These are phyloP conservation scores for Castor canadensis DNA, from an alignment of 2,113 vertebrate species.

Conservation along the genomic window DNA sequence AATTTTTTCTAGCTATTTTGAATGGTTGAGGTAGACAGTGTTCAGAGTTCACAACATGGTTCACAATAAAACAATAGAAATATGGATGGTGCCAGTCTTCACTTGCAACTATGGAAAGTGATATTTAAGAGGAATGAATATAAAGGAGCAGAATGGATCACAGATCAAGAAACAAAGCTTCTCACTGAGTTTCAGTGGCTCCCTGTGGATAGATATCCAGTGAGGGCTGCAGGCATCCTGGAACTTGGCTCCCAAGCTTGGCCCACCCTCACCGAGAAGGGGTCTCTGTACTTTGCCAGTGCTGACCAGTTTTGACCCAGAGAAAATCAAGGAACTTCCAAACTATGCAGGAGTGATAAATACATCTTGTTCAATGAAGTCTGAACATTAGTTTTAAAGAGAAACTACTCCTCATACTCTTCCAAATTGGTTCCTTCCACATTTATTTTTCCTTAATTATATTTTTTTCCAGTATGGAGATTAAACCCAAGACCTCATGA, in stretches of 20 bases:
- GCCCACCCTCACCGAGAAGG: background rate
- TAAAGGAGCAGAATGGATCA: background rate
- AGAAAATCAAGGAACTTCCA: background rate
- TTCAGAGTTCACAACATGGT: accelerated
- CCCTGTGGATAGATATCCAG: background rate
- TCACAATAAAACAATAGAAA: too few relatives aligned
- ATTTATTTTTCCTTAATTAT: background rate
- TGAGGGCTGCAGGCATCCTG: background rate
- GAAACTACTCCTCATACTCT: accelerated
- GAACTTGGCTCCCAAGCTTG: background rate
- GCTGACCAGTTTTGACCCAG: background rate
- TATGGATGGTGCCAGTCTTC: too few relatives aligned
- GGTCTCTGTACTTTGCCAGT: background rate
- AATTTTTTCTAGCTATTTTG: background rate
- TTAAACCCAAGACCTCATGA: too few relatives aligned
- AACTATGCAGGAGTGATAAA: accelerated
- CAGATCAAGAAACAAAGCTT: background rate
- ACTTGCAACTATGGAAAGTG: too few relatives aligned
- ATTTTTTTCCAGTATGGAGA: too few relatives aligned
- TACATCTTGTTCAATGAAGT: background rate
- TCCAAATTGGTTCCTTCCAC: background rate
- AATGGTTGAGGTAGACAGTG: background rate
- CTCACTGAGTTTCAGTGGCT: background rate
- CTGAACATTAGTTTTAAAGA: background rate
- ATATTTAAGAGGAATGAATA: background rate